phyloP scores from a whole-genome alignment of 2,113 vertebrate species.

The Pitta sordida region DNA sequence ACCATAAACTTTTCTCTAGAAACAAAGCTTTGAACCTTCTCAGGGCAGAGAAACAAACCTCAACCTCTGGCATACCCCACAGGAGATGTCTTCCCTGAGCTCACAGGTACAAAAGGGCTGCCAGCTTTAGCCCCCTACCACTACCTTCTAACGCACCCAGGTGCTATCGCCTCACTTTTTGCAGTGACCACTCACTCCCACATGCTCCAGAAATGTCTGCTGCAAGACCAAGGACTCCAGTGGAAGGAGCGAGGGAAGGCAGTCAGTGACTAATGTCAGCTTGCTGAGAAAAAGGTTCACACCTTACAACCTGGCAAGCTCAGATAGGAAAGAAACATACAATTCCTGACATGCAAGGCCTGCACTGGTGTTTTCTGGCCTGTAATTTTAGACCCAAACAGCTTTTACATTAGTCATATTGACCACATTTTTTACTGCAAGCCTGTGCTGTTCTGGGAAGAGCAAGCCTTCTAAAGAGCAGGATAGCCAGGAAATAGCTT shows the following conservation, averaged over 20 bases:
- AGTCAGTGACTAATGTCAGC: neutral
- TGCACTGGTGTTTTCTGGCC: neutral
- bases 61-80: neutral
- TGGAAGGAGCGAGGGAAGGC: neutral
- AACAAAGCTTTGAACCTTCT: neutral
- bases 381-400: neutral
- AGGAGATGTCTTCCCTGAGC: neutral
- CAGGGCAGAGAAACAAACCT: neutral
- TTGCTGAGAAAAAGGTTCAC: neutral
- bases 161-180: neutral
- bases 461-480: neutral
- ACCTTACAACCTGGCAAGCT: neutral
- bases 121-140: neutral
- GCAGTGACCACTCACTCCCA: accelerated
- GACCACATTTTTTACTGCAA: neutral
- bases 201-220: neutral
- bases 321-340: neutral
- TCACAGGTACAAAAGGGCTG: neutral
- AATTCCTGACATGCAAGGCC: neutral
- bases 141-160: neutral
- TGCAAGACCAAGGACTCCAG: neutral
- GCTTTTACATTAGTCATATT: neutral
- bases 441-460: neutral
- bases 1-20: accelerated
- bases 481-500: neutral